phyloP scores from a whole-genome alignment of 2,113 vertebrate species.

The Syngnathus scovelli region DNA sequence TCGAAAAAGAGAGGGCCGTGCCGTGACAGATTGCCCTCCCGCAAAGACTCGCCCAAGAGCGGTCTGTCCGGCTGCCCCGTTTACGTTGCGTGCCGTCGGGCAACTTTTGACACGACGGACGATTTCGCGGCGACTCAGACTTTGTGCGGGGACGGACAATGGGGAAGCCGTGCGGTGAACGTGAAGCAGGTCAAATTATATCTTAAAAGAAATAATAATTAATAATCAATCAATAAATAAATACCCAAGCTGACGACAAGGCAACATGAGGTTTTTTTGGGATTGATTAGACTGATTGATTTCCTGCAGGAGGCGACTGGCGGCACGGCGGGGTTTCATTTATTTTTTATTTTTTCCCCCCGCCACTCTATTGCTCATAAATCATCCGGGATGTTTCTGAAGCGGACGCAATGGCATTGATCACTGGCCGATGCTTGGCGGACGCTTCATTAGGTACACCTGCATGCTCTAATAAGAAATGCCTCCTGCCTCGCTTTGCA shows the following conservation, averaged over 20 bases:
- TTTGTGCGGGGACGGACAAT: slow-evolving; percentile 9
- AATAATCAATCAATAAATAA: too few relatives aligned
- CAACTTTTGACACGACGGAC: slow-evolving; percentile 47
- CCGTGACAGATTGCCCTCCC: slow-evolving; percentile 49
- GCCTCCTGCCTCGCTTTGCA: neutral
- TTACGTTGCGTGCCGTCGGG: neutral
- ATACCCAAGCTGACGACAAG: neutral
- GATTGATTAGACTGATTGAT: slow-evolving; percentile 8
- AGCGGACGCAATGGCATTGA: neutral
- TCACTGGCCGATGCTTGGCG: neutral
- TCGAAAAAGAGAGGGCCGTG: slow-evolving; percentile 41
- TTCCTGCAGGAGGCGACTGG: neutral
- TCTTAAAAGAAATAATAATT: neutral
- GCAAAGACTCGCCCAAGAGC: slow-evolving; percentile 46
- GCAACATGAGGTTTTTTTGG: neutral
- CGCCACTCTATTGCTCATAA: neutral
- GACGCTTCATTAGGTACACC: neutral
- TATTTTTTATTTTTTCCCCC: neutral
- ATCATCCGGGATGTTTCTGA: neutral
- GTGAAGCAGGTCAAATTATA: neutral
- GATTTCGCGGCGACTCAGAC: slow-evolving; percentile 16
- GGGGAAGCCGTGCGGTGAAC: neutral
- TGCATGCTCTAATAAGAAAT: neutral
- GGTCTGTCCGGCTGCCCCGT: slow-evolving; percentile 25
- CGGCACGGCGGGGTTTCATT: neutral